These are phyloP conservation scores for Galago senegalensis DNA, from an alignment of 2,797 vertebrate species.

Conservation along the genomic window DNA sequence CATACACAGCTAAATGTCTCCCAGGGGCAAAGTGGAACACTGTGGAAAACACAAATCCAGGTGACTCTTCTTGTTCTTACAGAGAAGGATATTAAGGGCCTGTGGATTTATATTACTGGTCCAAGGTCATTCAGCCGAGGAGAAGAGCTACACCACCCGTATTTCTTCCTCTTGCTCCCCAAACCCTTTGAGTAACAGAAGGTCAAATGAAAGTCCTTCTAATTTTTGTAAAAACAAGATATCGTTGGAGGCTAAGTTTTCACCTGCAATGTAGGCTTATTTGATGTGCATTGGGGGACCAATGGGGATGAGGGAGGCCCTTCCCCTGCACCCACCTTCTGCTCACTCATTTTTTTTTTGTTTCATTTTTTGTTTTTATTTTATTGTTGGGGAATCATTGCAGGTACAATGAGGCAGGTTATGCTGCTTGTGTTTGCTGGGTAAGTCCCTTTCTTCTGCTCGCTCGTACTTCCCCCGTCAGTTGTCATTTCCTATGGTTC, in stretches of 20 bases:
- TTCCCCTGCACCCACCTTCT: not conserved
- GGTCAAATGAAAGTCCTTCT: not conserved
- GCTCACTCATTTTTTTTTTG: not conserved
- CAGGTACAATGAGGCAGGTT: too few species aligned
- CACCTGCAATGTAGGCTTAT: not conserved
- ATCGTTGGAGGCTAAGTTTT: not conserved
- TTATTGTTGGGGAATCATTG: too few species aligned
- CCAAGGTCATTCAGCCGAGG: not conserved
- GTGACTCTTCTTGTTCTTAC: not conserved
- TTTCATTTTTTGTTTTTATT: too few species aligned
- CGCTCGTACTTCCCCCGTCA: not conserved
- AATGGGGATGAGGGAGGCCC: not conserved
- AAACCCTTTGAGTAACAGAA: not conserved
- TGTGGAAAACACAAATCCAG: not conserved
- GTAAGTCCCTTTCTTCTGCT: not conserved
- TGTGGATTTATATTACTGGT: not conserved
- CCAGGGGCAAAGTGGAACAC: not conserved
- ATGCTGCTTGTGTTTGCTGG: too few species aligned
- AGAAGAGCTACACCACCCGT: not conserved
- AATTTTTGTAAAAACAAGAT: not conserved
- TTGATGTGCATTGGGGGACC: not conserved
- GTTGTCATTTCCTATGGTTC: not conserved
- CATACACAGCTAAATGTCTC: not conserved
- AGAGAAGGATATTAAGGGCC: not conserved
- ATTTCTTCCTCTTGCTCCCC: not conserved